phyloP scores from a whole-genome alignment of 64 coral and sea anemone genomes.

The Porites lutea region DNA sequence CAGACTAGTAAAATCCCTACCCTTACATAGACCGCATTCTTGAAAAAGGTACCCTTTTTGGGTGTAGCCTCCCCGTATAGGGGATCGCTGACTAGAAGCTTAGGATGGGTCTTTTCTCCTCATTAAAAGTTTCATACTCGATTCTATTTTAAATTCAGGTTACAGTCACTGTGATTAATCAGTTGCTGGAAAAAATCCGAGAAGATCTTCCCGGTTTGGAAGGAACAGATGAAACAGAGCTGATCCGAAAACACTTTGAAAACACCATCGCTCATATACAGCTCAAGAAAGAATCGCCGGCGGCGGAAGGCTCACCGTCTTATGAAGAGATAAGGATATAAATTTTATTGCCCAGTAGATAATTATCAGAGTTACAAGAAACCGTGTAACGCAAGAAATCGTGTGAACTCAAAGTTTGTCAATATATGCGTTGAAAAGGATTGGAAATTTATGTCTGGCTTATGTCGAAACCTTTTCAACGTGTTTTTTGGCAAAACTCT shows the following conservation, averaged over 20 bases:
- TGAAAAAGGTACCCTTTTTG: no score
- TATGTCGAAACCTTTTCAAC: no score
- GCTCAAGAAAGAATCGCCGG: constrained; percentile 79
- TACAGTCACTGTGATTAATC: constrained; percentile 91
- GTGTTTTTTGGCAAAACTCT: background rate
- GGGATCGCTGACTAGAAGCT: no score
- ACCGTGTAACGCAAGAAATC: no score
- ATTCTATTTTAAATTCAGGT: constrained; percentile 60
- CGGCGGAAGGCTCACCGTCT: constrained; percentile 67
- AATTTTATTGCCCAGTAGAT: background rate
- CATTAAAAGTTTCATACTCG: background rate
- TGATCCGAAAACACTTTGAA: constrained; percentile 95
- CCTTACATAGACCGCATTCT: no score
- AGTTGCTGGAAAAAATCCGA: constrained; percentile 94
- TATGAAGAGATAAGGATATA: constrained; percentile 82
- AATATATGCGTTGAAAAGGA: no score
- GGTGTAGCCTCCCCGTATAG: no score
- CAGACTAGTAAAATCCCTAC: no score
- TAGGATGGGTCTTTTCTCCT: no score
- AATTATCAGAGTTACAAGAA: background rate
- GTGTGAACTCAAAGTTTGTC: no score
- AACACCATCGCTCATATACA: constrained; percentile 81
- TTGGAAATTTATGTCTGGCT: no score
- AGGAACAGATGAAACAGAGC: constrained; percentile 87
- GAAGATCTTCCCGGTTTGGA: constrained; percentile 94